Evolutionary conservation across 2,888 invertebrate genomes (phyloP), one percentile per base, ranked within the genome.

Genomic region (Helleia helle): DNA sequence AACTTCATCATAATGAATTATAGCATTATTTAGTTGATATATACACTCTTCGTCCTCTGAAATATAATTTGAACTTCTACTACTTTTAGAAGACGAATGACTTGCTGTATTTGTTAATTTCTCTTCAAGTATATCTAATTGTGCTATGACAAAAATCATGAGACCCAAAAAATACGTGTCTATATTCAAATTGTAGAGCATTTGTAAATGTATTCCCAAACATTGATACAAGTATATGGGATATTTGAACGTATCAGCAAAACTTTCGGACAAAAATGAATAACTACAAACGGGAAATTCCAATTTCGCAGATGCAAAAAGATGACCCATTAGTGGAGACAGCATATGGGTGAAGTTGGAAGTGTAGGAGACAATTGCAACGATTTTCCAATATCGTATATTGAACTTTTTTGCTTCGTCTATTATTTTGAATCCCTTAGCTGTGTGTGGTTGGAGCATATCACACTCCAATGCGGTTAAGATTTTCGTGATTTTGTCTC

Each of bases 161-260:
- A 74, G 28, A 2, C 74, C 74, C 50, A 68, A 41, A 28, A 75
- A 58, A 44, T 71, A 72, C 1, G 66, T 54, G 40, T 77, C 71
- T 14, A 70, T 58, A 42, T 66, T 69, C 0, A 75, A 3, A 49
- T 66, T 65, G 24, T 49, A 66, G 3, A 62, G 50, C 65, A 75
- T 62, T 18, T 61, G 55, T 15, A 62, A 53, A 50, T 65, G 55
- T 40, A 75, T 70, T 0, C 68, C 67, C 7, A 63, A 1, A 28
- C 44, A n/a, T 48, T 79, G 71, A 39, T 73, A 77, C 0, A 65
- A 50, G 46, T 66, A 77, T 7, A 76, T 18, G 0, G 56, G 57
- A 44, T 71, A 72, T 28, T 65, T 52, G 40, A 55, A 62, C 4
- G 4, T 50, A 4, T 62, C 37, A 38, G 39, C 65, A 0, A 58